A percentile compares a stretch with the other conserved stretches of the same genome.
These are phyloP conservation scores for Loripinus fragilis DNA, from an alignment of 2,888 invertebrate genomes.

Conservation along the genomic window DNA sequence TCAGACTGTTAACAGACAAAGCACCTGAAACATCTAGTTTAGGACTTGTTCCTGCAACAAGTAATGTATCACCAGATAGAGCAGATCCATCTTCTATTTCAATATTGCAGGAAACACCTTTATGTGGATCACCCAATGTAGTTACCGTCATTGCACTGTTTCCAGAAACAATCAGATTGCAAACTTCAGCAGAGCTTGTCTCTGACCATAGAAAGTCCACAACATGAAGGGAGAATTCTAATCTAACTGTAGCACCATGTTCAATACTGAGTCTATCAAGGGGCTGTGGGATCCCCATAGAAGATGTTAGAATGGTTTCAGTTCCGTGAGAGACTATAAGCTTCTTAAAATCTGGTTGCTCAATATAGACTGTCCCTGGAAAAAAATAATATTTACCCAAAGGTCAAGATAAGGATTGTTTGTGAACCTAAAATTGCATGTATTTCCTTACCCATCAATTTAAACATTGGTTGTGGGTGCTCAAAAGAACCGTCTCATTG, in stretches of 20 bases:
- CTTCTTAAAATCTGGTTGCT: slow-evolving; percentile 25
- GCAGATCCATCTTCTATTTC: slow-evolving; percentile 30
- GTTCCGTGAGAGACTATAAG: slow-evolving; percentile 34
- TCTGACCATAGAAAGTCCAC: slow-evolving; percentile 53
- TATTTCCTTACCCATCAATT: too few species aligned
- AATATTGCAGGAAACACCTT: slow-evolving; percentile 40
- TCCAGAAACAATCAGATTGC: slow-evolving; percentile 52
- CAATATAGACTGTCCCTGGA: slow-evolving; percentile 61
- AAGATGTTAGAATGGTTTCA: slow-evolving; percentile 21
- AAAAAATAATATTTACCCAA: slow-evolving; percentile 1
- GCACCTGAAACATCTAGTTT: slow-evolving; percentile 53
- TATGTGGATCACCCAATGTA: slow-evolving; percentile 40
- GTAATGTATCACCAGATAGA: slow-evolving; percentile 37
- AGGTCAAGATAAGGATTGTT: too few species aligned
- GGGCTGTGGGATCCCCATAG: slow-evolving; percentile 35
- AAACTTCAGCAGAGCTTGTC: slow-evolving; percentile 38
- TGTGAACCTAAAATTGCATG: too few species aligned
- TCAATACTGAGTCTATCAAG: slow-evolving; percentile 53
- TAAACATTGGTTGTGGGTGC: too few species aligned
- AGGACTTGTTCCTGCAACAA: slow-evolving; percentile 54
- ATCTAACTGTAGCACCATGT: slow-evolving; percentile 50
- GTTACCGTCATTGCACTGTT: slow-evolving; percentile 45
- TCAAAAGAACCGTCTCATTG: too few species aligned
- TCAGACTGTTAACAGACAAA: slow-evolving; percentile 40
- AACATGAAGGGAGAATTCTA: slow-evolving; percentile 47